Evolutionary conservation across 2,797 vertebrate species (phyloP), one percentile per base, ranked within the genome.

Genomic region (Acrossocheilus wenchowensis): DNA sequence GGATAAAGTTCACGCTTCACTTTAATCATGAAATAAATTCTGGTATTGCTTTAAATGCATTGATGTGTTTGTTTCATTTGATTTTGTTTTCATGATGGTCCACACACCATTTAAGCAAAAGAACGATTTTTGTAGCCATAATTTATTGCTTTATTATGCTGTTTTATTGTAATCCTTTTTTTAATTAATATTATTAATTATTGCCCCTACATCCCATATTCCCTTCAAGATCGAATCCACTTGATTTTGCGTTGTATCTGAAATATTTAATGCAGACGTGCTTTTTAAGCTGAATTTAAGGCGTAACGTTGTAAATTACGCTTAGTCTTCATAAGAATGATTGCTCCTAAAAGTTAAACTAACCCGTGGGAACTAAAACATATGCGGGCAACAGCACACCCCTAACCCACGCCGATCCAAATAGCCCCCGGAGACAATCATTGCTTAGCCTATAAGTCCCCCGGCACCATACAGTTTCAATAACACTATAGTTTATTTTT

Each of bases 361-460:
- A 81, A 68, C 84, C 73, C 87, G 83, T 91, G 89, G 88, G 90
- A 91, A 90, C 78, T 36, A 60, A 50, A 91, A 75, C 90, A 91
- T 71, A 82, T 91, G 90, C 74, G 83, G 77, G n/a, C 86, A 84
- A 73, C 86, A 54, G 66, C 68, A 83, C 30, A 79, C 73, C 85
- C 82, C 82, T 79, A 85, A 75, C 85, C 86, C 77, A 36, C 77
- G 85, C 82, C 69, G 54, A 66, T 84, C 79, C 79, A 88, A 88
- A 87, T 66, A 82, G 89, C 90, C 89, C 43, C 88, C 74, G 91
- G 87, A 87, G 90, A 91, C 92, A 91, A 86, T 92, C 91, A 92
- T 92, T 78, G 88, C 85, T 89, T 71, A 89, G 48, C 71, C 68
- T 62, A 48, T 45, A 89, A 91, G 89, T 91, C 93, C 92, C 89